Conservation (phyloP, 92 coral and sea anemone genomes). For the Siderastrea radians region DNA sequence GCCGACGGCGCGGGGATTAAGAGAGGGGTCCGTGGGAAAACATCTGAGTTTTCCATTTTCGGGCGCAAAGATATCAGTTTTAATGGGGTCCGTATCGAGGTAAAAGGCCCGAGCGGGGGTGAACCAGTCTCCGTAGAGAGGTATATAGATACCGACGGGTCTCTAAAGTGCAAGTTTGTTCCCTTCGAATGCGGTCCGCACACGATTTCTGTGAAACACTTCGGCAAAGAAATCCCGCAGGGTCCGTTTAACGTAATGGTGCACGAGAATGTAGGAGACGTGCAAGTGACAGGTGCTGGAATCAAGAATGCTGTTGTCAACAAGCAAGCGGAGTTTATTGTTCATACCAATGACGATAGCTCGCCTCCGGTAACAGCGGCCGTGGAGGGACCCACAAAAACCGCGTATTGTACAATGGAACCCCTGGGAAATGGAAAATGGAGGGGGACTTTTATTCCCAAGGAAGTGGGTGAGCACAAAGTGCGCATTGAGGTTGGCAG, state of each 20-base stretch:
- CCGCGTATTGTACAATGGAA: slow-evolving; percentile 69
- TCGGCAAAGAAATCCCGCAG: slow-evolving; percentile 85
- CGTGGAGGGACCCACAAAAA: slow-evolving; percentile 85
- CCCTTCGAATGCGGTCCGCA: slow-evolving; percentile 83
- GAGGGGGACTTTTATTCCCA: slow-evolving; percentile 80
- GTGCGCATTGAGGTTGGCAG: slow-evolving; percentile 86
- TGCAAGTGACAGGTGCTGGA: slow-evolving; percentile 76
- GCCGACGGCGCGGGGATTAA: slow-evolving; percentile 93
- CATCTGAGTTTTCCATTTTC: slow-evolving; percentile 84
- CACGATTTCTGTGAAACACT: slow-evolving; percentile 79
- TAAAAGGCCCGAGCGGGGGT: slow-evolving; percentile 73
- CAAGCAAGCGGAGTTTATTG: slow-evolving; percentile 90
- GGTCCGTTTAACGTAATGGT: slow-evolving; percentile 87
- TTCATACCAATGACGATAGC: slow-evolving; percentile 73
- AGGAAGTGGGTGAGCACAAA: slow-evolving; percentile 93
- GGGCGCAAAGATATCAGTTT: slow-evolving; percentile 90
- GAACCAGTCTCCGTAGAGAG: slow-evolving; percentile 73
- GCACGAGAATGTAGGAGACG: slow-evolving; percentile 80
- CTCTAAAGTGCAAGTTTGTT: slow-evolving; percentile 79
- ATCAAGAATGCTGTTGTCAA: slow-evolving; percentile 81
- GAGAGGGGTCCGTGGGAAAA: slow-evolving; percentile 84
- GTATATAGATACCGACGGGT: slow-evolving; percentile 58
- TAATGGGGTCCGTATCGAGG: slow-evolving; percentile 77
- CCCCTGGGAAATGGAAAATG: slow-evolving; percentile 75
- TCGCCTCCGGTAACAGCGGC: slow-evolving; percentile 84